These are phyloP conservation scores for Porites rus DNA, from an alignment of 92 coral and sea anemone genomes.

Conservation along the genomic window DNA sequence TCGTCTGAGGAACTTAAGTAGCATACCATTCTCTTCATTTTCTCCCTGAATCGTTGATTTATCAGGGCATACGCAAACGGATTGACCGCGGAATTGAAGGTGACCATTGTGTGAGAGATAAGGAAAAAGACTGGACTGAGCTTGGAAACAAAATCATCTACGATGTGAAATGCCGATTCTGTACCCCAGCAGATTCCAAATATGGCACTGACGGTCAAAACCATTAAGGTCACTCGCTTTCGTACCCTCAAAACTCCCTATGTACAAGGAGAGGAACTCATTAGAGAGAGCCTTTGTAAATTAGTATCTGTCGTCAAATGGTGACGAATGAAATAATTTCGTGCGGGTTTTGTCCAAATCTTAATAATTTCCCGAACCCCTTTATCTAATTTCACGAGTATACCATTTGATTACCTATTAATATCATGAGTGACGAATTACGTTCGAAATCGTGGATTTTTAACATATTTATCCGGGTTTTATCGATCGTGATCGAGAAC, in stretches of 20 bases:
- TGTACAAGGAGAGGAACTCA: not conserved
- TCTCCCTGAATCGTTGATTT: slow-evolving; percentile 1
- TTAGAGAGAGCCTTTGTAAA: no score
- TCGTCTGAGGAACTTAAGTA: not conserved
- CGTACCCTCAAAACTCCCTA: slow-evolving; percentile 12
- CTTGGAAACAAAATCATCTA: not conserved
- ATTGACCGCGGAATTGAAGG: slow-evolving; percentile 24
- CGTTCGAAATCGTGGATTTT: no score
- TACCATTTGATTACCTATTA: no score
- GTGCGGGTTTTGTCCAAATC: no score
- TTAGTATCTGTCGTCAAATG: no score
- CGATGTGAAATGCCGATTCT: not conserved
- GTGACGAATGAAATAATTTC: no score
- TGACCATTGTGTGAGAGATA: not conserved
- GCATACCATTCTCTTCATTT: not conserved
- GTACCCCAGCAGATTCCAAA: slow-evolving; percentile 5
- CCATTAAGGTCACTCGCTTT: slow-evolving; percentile 20
- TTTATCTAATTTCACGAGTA: no score
- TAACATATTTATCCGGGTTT: no score
- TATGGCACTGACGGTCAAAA: slow-evolving; percentile 5
- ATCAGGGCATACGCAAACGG: slow-evolving; percentile 23
- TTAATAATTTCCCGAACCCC: no score
- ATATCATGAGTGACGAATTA: no score
- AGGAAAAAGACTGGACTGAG: not conserved
- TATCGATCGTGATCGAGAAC: no score